A percentile compares a stretch with the other conserved stretches of the same genome.
Evolutionary conservation across 2,888 invertebrate genomes (phyloP).

Genomic region (Onthophagus sagittarius): DNA sequence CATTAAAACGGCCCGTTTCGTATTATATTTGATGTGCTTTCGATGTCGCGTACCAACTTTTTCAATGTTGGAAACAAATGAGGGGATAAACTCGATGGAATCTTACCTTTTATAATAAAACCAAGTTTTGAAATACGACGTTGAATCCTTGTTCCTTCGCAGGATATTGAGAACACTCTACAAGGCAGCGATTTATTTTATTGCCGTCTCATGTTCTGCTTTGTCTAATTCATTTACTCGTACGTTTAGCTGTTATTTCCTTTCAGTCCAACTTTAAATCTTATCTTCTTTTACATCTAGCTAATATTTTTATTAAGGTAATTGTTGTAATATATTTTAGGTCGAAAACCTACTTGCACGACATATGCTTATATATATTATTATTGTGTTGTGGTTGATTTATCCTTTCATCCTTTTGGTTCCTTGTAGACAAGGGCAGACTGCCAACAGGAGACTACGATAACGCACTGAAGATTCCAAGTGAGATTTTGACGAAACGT

Average conservation of each 20-base stretch:
- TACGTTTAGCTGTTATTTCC: background rate
- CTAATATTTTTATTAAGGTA: background rate
- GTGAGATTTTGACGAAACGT: too few relatives aligned
- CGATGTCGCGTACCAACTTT: background rate
- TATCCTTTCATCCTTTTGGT: too few relatives aligned
- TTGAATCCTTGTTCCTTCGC: conserved; percentile 6
- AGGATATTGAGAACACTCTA: conserved; percentile 10
- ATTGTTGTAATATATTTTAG: too few relatives aligned
- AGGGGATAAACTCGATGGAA: background rate
- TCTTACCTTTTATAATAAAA: conserved; percentile 1
- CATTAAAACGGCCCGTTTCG: background rate
- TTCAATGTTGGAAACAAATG: background rate
- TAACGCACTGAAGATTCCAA: too few relatives aligned
- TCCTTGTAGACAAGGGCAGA: too few relatives aligned
- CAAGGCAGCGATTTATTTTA: conserved; percentile 11
- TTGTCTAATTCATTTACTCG: background rate
- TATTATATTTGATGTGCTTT: background rate
- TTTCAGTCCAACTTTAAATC: too few relatives aligned
- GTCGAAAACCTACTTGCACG: too few relatives aligned
- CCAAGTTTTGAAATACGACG: conserved; percentile 8
- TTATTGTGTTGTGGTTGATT: too few relatives aligned
- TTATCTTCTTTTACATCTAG: background rate
- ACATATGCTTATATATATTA: too few relatives aligned
- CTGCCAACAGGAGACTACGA: too few relatives aligned
- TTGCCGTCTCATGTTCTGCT: background rate